Evolutionary conservation across 2,113 vertebrate genomes (phyloP).

Genomic region (Phylloscopus whistleri): DNA sequence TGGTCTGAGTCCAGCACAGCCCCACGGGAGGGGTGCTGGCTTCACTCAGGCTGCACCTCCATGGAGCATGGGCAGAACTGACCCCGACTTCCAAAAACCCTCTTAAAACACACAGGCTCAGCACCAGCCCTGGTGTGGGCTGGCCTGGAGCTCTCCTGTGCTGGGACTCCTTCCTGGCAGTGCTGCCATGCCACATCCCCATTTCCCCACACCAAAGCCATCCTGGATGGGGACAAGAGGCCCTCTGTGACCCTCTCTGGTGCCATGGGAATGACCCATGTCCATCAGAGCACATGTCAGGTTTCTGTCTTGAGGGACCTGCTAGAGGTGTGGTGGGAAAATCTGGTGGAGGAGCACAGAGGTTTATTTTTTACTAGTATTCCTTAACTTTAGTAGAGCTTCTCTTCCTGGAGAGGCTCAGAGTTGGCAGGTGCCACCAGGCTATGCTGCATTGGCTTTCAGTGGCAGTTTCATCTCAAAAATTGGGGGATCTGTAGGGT

Average conservation of each 20-base stretch:
- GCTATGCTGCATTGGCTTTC: not conserved
- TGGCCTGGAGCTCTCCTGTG: not conserved
- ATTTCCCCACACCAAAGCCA: not conserved
- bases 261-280: not conserved
- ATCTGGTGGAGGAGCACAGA: not conserved
- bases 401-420: not conserved
- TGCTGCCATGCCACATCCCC: not conserved
- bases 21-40: accelerated
- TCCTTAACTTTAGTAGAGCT: not conserved
- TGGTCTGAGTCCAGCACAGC: not conserved
- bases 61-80: not conserved
- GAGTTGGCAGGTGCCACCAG: not conserved
- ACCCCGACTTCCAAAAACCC: not conserved
- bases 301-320: not conserved
- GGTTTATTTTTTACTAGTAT: not conserved
- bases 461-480: not conserved
- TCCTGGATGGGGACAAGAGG: not conserved
- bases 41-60: not conserved
- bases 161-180: not conserved
- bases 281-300: accelerated
- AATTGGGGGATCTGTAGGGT: not conserved
- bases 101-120: not conserved
- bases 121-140: accelerated
- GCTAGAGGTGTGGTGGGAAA: not conserved
- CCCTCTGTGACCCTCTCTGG: not conserved